Conservation (phyloP, 1,140 invertebrate species). For the Apocrypta bakeri region DNA sequence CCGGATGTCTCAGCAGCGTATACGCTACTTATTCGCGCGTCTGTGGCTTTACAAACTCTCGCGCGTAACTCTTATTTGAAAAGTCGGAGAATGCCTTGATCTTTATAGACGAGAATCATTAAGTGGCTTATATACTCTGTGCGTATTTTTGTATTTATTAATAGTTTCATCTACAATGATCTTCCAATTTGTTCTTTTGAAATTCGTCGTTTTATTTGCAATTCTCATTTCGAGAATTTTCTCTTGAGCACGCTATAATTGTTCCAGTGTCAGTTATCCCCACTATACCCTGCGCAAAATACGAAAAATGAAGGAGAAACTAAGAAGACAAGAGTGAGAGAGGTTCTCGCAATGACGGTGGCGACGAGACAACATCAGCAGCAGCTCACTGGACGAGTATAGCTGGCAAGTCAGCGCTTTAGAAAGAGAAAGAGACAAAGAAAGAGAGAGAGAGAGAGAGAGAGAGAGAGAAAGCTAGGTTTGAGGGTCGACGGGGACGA, state of each 20-base stretch:
- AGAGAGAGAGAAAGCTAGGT: background rate
- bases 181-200: no score
- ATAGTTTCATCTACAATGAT: no score
- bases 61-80: no score
- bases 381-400: background rate
- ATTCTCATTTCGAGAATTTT: no score
- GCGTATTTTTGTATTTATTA: no score
- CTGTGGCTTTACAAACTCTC: no score
- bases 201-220: no score
- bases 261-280: background rate
- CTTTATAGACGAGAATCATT: no score
- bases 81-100: no score
- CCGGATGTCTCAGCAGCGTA: no score
- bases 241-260: background rate
- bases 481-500: background rate
- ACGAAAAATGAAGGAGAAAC: conserved; percentile 16
- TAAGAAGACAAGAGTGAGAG: background rate
- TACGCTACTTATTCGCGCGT: no score
- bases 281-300: background rate
- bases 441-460: background rate
- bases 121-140: no score
- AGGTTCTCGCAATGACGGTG: background rate
- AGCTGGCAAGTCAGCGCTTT: conserved; percentile 11
- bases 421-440: background rate
- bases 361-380: background rate